Evolutionary conservation across 92 coral and sea anemone genomes (phyloP).

Genomic region (Virgularia gustaviana): DNA sequence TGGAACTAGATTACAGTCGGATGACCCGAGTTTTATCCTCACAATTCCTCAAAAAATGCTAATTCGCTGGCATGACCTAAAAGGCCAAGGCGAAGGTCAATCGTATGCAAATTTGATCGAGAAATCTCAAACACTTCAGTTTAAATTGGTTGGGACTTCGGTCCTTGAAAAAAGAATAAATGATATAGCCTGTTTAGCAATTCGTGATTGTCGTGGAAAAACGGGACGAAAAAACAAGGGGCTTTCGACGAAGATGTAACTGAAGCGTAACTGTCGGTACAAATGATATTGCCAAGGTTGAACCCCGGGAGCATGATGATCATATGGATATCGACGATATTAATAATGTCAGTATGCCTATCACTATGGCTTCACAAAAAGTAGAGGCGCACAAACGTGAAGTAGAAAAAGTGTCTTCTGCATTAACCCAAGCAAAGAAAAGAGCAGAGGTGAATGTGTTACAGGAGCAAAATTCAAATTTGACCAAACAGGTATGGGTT

Average conservation of each 20-base stretch:
- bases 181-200: neutral
- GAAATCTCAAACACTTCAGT: neutral
- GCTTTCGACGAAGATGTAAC: neutral
- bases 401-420: neutral
- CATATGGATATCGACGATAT: neutral
- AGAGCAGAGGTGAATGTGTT: slow-evolving; percentile 7
- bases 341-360: no score
- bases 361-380: neutral
- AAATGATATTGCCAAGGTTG: slow-evolving; percentile 1
- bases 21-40: slow-evolving; percentile 4
- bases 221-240: slow-evolving; percentile 8
- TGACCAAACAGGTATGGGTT: neutral
- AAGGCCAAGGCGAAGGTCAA: neutral
- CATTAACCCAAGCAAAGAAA: slow-evolving; percentile 1
- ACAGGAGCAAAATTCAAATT: neutral
- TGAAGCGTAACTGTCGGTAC: neutral
- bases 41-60: neutral
- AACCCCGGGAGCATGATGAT: neutral
- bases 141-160: neutral
- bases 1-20: neutral
- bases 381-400: neutral
- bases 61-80: neutral
- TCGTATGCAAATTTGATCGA: slow-evolving; percentile 4
- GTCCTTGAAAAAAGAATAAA: neutral
- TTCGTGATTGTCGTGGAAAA: neutral